Percentiles rank a stretch among this genome's conserved stretches.
Evolutionary conservation across 2,113 vertebrate genomes (phyloP).

Genomic region (Todiramphus chloris): DNA sequence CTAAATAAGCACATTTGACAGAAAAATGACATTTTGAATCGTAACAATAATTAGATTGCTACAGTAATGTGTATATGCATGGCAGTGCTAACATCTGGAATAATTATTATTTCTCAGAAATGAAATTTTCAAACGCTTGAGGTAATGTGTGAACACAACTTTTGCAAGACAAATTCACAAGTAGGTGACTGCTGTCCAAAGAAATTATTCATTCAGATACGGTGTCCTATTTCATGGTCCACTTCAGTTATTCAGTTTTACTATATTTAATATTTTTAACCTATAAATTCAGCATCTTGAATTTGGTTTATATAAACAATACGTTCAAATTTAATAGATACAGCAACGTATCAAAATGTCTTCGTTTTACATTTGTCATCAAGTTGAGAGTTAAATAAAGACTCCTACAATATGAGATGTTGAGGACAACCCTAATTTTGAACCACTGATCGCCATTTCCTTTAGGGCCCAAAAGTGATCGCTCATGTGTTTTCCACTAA

Average conservation of each 20-base stretch:
- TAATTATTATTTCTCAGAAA: not conserved
- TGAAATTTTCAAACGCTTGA: not conserved
- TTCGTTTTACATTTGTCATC: not conserved
- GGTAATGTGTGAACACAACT: not conserved
- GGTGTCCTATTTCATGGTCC: not conserved
- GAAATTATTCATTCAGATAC: not conserved
- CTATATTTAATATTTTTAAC: not conserved
- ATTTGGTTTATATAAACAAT: not conserved
- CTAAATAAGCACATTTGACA: conserved; percentile 18
- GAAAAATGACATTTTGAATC: conserved; percentile 20
- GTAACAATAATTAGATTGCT: conserved; percentile 29
- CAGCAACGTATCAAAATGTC: not conserved
- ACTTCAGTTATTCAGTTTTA: not conserved
- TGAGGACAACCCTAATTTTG: not conserved
- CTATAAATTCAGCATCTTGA: not conserved
- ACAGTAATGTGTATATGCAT: not conserved
- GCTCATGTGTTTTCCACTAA: not conserved
- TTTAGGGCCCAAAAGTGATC: not conserved
- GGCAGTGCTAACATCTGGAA: not conserved
- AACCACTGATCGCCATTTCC: not conserved
- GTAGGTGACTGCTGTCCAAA: not conserved
- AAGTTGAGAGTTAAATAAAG: not conserved
- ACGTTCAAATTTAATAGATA: not conserved
- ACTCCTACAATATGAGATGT: too few relatives aligned
- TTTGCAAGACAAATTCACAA: not conserved